Base-by-base conservation (phyloP, 2,888 invertebrate species). In the Amphipoea oculea region DNA sequence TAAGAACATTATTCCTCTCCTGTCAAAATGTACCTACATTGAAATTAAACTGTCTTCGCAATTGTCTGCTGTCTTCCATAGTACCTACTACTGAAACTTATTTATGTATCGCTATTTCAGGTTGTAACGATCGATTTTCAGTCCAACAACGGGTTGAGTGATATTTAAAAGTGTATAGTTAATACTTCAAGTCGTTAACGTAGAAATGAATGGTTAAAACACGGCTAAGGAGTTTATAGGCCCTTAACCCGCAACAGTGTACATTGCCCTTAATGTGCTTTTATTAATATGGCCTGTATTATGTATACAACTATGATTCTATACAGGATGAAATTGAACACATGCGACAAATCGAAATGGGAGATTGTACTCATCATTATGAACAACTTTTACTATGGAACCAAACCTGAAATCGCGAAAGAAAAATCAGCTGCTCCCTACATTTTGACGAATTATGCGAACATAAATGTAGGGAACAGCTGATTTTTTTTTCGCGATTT, bases 111-210 rank as follows among this genome's bases (percentile, higher is more conserved):
- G 68, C 62, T 71, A 65, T 78, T 73, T 72, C 62, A 67, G 73
- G 4, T 40, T 48, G 40, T 78, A 60, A 48, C 36, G 23, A 76
- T 85, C 75, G 67, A 85, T 85, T 62, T 65, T 82, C 67, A 57
- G 12, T 51, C 17, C 29, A 73, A 78, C 74, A 76, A 76, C 73
- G 73, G 62, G 71, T 79, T 74, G 42, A 79, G 6, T 17, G 66
- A 72, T 40, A 20, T 65, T 54, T 67, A 20, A 82, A 57, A 66
- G 65, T 57, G 29, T 84, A 57, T 48, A 68, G 67, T 77, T 60
- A 40, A 9, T 84, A 73, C 29, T 73, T 54, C 36, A 70, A 63
- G 68, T 74, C 76, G 76, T 81, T 63, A 71, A 9, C 48, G 20
- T 51, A 23, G 54, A 70, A 68, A 79, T 70, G 4, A 80, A 65